Conservation (phyloP, 2,797 vertebrate species). For the Periparus ater region DNA sequence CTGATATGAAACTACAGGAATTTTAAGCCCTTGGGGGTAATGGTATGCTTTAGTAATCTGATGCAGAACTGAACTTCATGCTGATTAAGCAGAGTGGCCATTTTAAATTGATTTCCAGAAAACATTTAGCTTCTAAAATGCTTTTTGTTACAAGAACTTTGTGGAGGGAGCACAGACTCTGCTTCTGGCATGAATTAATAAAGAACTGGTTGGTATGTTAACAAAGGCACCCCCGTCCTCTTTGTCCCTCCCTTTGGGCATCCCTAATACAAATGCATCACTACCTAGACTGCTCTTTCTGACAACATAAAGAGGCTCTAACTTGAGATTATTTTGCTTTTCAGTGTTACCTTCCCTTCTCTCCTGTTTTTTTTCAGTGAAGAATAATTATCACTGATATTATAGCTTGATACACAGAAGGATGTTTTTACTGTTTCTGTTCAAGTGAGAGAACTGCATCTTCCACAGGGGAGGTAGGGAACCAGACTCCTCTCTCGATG, state of each 20-base stretch:
- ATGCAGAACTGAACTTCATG: constrained; percentile 37
- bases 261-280: background rate
- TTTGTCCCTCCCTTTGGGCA: constrained; percentile 14
- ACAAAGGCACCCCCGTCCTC: background rate
- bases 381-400: background rate
- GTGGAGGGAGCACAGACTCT: background rate
- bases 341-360: background rate
- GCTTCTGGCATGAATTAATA: constrained; percentile 29
- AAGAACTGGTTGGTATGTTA: background rate
- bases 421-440: background rate
- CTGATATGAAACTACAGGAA: constrained; percentile 45
- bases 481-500: background rate
- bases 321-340: background rate
- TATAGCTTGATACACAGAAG: background rate
- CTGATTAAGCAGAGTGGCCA: constrained; percentile 32
- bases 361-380: background rate
- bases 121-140: constrained; percentile 15
- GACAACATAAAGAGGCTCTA: background rate
- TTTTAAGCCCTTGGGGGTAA: constrained; percentile 25
- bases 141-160: background rate
- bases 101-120: constrained; percentile 56
- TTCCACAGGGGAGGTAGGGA: background rate
- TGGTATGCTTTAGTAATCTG: constrained; percentile 39
- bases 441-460: background rate
- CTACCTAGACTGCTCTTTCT: background rate